Base-by-base conservation (phyloP, 1,140 invertebrate genomes). In the Cotesia vestalis region DNA sequence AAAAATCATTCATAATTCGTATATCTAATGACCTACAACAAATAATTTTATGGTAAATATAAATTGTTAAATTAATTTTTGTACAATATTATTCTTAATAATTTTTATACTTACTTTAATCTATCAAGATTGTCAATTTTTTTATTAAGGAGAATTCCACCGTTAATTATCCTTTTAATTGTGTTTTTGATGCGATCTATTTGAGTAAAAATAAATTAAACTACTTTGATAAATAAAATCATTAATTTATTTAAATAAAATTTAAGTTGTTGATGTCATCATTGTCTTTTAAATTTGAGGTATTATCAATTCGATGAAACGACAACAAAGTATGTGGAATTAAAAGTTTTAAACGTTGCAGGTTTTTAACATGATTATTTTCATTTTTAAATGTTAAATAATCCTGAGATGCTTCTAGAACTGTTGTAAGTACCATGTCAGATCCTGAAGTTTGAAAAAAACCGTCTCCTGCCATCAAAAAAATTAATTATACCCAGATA, bases 1-100 rank as follows among this genome's bases (percentile, higher is more conserved):
- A 14, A 11, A 82, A 64, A 71, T 87, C 85, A 62, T 87, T 87
- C 27, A 79, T 74, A 71, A 85, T 85, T 63, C 85, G 79, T 38
- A 80, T 73, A 4, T 77, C 70, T 11, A 86, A 66, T 5, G 73
- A 71, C 52, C 85, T 86, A 59, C 8, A 82, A 82, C 9, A 34
- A 59, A 67, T 51, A 68, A 57, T 59, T 9, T 46, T 46, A 9
- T 9, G 12, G 4, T 27, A 9, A 52, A 52, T 63, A 73, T 63
- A 53, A 66, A 59, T 53, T 52, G 59, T 35, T 51, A 63, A 69
- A 20, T 14, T 62, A 20, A 36, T 34, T 53, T 53, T 55, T 38
- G 11, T 35, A 52, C 20, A 6, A 53, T 53, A 59, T 12, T 69
- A 11, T 55, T 27, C 14, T 20, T 61, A 27, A 40, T 46, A 2